Conservation (phyloP, 2,888 invertebrate genomes). For the Reticulitermes lucifugus region DNA sequence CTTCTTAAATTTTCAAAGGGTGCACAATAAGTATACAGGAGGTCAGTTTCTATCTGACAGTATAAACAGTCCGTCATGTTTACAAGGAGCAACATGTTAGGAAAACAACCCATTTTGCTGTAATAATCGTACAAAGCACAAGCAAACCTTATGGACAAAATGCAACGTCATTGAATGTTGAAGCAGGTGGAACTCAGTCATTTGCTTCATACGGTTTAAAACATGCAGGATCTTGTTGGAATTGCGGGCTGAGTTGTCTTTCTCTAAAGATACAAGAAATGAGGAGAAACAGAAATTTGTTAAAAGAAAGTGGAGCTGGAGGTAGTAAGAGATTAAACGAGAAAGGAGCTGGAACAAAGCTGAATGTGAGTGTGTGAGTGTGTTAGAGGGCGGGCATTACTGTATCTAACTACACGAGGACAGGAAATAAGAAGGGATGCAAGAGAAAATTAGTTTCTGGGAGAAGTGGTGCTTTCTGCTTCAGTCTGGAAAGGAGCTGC, state of each 20-base stretch:
- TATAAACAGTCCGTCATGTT: no score
- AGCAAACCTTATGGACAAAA: no score
- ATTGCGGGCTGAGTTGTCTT: no score
- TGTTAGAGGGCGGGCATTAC: background rate
- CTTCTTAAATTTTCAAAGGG: no score
- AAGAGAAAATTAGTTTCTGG: constrained; percentile 49
- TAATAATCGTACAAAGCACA: no score
- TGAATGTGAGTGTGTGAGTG: background rate
- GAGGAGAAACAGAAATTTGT: constrained; percentile 9
- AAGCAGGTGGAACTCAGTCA: no score
- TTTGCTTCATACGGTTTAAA: background rate
- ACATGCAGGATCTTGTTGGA: background rate
- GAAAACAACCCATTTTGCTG: no score
- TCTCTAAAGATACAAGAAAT: constrained; percentile 10
- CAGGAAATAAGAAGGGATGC: constrained; percentile 34
- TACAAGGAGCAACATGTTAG: no score
- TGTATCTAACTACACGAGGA: constrained; percentile 24
- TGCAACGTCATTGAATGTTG: no score
- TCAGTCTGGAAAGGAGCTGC: background rate
- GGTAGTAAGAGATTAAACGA: constrained; percentile 34
- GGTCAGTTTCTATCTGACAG: no score
- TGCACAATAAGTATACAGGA: no score
- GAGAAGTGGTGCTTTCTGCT: constrained; percentile 34
- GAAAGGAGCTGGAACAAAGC: constrained; percentile 7
- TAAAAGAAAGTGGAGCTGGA: constrained; percentile 18